These are phyloP conservation scores for Philereme vetulata DNA, from an alignment of 2,888 invertebrate genomes.

Conservation along the genomic window DNA sequence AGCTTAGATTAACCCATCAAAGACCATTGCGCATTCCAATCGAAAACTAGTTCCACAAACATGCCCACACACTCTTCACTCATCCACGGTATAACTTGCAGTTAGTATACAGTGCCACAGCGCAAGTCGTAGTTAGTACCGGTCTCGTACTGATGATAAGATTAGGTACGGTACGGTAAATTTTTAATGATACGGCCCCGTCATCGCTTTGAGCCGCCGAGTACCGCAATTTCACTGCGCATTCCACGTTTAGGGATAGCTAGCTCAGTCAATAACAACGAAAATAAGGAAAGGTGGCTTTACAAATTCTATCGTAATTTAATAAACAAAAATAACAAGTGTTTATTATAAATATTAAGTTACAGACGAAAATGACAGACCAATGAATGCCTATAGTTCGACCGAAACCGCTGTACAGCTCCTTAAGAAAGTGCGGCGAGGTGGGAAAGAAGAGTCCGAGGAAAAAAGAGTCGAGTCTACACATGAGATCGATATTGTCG, in stretches of 20 bases:
- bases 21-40: slow-evolving; percentile 31
- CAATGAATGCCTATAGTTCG: too few relatives aligned
- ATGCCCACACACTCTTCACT: slow-evolving; percentile 19
- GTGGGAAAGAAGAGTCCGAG: too few relatives aligned
- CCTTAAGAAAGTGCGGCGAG: too few relatives aligned
- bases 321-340: too few relatives aligned
- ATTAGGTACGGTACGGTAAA: too few relatives aligned
- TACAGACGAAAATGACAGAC: too few relatives aligned
- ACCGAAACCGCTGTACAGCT: too few relatives aligned
- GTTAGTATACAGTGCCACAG: slow-evolving; percentile 14
- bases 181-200: slow-evolving; percentile 70
- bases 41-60: slow-evolving; percentile 38
- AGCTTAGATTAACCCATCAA: slow-evolving; percentile 16
- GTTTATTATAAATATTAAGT: too few relatives aligned
- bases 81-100: slow-evolving; percentile 13
- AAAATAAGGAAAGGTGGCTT: neutral
- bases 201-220: slow-evolving; percentile 71
- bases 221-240: slow-evolving; percentile 65
- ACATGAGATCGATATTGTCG: too few relatives aligned
- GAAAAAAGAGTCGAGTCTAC: too few relatives aligned
- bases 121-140: slow-evolving; percentile 10
- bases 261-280: slow-evolving; percentile 11
- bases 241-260: slow-evolving; percentile 9
- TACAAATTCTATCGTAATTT: too few relatives aligned
- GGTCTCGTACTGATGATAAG: slow-evolving; percentile 51